Evolutionary conservation across 2,113 vertebrate species (phyloP).

Genomic region (Brachyhypopomus occidentalis): DNA sequence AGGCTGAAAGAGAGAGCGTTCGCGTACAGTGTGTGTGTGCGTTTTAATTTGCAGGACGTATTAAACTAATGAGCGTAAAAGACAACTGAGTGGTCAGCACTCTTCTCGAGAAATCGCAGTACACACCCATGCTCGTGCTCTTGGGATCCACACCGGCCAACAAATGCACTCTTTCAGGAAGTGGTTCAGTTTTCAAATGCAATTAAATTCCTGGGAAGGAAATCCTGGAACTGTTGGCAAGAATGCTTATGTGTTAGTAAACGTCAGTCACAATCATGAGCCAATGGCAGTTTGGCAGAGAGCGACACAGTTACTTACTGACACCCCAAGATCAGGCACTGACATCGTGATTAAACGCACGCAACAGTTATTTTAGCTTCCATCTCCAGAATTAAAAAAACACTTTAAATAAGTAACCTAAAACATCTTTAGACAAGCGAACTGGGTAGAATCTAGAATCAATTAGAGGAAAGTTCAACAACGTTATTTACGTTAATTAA

Average conservation of each 20-base stretch:
- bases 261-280: conserved; percentile 39
- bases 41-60: no score
- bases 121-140: background rate
- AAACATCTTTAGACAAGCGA: background rate
- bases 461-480: background rate
- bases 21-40: background rate
- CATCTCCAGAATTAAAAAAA: background rate
- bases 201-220: background rate
- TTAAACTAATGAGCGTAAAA: background rate
- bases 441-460: background rate
- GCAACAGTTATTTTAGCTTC: background rate
- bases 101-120: background rate
- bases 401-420: background rate
- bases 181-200: conserved; percentile 31
- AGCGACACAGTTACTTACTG: conserved; percentile 1
- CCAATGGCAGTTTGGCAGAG: background rate
- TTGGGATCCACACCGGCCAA: background rate
- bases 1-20: background rate
- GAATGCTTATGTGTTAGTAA: conserved; percentile 5
- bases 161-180: background rate
- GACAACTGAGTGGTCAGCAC: background rate
- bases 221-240: background rate
- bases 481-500: no score
- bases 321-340: background rate
- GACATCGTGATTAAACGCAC: background rate